Percentiles rank a stretch among this genome's conserved stretches.
These are phyloP conservation scores for Eudyptes chrysolophus DNA, from an alignment of 2,113 vertebrate species.

Conservation along the genomic window DNA sequence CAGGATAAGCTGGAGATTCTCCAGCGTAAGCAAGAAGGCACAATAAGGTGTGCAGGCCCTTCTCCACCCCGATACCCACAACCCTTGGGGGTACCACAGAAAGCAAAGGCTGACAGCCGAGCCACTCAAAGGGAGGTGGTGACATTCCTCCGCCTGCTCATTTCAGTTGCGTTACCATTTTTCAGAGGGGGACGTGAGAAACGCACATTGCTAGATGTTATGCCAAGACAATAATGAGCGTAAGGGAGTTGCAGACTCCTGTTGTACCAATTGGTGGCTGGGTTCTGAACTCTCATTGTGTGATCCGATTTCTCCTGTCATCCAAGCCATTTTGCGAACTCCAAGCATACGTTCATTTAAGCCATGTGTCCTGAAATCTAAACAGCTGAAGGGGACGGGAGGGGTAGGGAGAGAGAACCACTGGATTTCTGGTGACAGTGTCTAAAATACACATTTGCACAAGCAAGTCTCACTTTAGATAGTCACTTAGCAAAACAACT, in stretches of 20 bases:
- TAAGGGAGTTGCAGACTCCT: background rate
- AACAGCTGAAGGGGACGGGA: slow-evolving; percentile 35
- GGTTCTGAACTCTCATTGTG: slow-evolving; percentile 52
- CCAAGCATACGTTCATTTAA: slow-evolving; percentile 25
- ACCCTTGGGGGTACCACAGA: background rate
- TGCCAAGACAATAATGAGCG: background rate
- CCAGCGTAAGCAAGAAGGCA: slow-evolving; percentile 55
- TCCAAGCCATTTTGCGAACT: slow-evolving; percentile 22
- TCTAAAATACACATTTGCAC: slow-evolving; percentile 42
- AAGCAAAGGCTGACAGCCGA: background rate
- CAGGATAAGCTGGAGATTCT: slow-evolving; percentile 67
- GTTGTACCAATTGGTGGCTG: slow-evolving; percentile 41
- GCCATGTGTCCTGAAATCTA: slow-evolving; percentile 46
- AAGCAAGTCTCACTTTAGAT: slow-evolving; percentile 38
- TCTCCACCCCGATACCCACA: slow-evolving; percentile 1
- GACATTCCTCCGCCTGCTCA: background rate
- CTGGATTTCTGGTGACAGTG: slow-evolving; percentile 42
- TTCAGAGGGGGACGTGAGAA: background rate
- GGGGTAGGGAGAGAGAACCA: slow-evolving; percentile 4
- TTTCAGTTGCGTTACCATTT: background rate
- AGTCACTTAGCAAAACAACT: slow-evolving; percentile 46
- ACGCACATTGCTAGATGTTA: background rate
- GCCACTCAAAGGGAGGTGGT: background rate
- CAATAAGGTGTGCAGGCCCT: slow-evolving; percentile 36
- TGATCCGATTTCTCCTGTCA: slow-evolving; percentile 48